These are phyloP conservation scores for Triplophysa tibetana DNA, from an alignment of 2,113 vertebrate species.

Conservation along the genomic window DNA sequence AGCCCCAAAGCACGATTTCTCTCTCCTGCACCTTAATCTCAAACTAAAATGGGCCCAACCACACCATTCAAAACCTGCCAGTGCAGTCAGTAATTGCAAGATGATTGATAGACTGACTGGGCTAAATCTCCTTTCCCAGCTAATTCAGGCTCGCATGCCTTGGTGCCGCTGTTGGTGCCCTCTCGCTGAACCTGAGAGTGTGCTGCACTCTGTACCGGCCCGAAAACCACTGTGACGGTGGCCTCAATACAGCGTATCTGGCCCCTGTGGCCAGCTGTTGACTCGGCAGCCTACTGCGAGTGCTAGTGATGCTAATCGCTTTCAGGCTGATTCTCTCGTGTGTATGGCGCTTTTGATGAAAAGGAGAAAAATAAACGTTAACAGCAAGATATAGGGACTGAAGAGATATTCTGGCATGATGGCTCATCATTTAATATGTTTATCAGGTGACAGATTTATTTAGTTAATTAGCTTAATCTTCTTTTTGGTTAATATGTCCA, in stretches of 20 bases:
- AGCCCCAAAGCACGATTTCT: neutral
- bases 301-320: slow-evolving; percentile 61
- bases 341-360: slow-evolving; percentile 34
- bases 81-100: slow-evolving; percentile 71
- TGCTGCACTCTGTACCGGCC: slow-evolving; percentile 44
- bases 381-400: slow-evolving; percentile 46
- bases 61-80: slow-evolving; percentile 73
- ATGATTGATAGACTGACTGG: slow-evolving; percentile 77
- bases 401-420: slow-evolving; percentile 52
- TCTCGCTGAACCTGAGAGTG: slow-evolving; percentile 74
- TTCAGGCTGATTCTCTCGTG: slow-evolving; percentile 50
- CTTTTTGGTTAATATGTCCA: slow-evolving; percentile 76
- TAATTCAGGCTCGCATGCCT: slow-evolving; percentile 64
- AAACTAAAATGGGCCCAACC: slow-evolving; percentile 71
- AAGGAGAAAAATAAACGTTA: neutral
- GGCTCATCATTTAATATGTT: slow-evolving; percentile 54
- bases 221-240: slow-evolving; percentile 38
- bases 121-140: slow-evolving; percentile 67
- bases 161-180: slow-evolving; percentile 78
- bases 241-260: slow-evolving; percentile 59
- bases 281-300: slow-evolving; percentile 59
- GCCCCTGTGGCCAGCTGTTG: slow-evolving; percentile 53
- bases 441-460: slow-evolving; percentile 39
- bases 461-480: slow-evolving; percentile 79
- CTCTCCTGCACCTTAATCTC: slow-evolving; percentile 68